Evolutionary conservation across 2,888 invertebrate species (phyloP).

Genomic region (Pinctada fucata): DNA sequence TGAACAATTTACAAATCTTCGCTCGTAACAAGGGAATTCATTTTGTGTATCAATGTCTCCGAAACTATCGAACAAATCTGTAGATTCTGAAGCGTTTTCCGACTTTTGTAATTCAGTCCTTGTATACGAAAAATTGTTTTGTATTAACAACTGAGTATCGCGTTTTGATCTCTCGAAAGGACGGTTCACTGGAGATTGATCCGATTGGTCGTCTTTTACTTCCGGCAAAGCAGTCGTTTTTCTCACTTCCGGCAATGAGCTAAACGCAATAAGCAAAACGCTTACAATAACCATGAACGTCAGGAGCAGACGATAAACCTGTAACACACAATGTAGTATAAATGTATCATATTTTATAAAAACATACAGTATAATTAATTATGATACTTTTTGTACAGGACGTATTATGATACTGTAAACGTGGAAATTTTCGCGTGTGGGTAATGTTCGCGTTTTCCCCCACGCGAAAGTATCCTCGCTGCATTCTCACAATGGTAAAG

Average conservation of each 20-base stretch:
- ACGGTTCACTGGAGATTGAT: not conserved
- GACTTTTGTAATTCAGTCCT: not conserved
- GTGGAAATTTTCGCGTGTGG: too few relatives aligned
- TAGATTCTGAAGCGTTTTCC: too few relatives aligned
- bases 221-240: not conserved
- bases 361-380: too few relatives aligned
- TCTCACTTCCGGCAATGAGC: slow-evolving; percentile 2
- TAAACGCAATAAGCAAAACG: not conserved
- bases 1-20: too few relatives aligned
- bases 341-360: too few relatives aligned
- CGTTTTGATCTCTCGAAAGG: not conserved
- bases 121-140: not conserved
- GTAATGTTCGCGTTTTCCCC: too few relatives aligned
- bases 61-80: too few relatives aligned
- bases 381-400: too few relatives aligned
- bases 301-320: not conserved
- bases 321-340: not conserved
- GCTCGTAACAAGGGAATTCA: too few relatives aligned
- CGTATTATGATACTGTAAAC: too few relatives aligned
- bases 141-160: not conserved
- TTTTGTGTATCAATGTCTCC: not conserved
- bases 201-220: not conserved
- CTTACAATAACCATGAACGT: slow-evolving; percentile 3
- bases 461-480: too few relatives aligned
- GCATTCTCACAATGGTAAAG: too few relatives aligned